A percentile compares a stretch with the other conserved stretches of the same genome.
Evolutionary conservation across 2,797 vertebrate species (phyloP).

Genomic region (Pygocentrus nattereri): DNA sequence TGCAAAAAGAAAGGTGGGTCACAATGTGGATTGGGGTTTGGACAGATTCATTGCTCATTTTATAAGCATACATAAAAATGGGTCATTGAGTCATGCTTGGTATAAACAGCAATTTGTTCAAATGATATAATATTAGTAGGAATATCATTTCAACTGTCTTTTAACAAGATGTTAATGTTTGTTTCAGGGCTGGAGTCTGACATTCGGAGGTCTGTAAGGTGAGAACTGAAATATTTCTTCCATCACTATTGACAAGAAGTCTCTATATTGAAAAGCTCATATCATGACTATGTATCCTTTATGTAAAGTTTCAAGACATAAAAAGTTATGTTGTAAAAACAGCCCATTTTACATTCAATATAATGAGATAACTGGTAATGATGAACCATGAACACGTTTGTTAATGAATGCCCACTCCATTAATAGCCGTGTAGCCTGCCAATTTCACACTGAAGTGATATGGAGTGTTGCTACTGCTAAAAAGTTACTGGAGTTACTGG

Average conservation of each 20-base stretch:
- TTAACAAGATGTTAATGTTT: constrained; percentile 32
- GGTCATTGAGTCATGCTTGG: background rate
- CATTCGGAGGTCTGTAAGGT: constrained; percentile 79
- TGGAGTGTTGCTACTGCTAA: too few relatives aligned
- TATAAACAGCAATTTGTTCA: background rate
- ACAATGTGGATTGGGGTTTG: background rate
- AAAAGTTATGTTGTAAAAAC: too few relatives aligned
- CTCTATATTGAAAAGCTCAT: background rate
- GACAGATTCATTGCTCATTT: constrained; percentile 1
- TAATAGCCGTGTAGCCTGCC: too few relatives aligned
- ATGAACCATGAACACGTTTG: too few relatives aligned
- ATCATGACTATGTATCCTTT: too few relatives aligned
- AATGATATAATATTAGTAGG: background rate
- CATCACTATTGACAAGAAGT: background rate
- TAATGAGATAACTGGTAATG: too few relatives aligned
- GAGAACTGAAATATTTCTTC: constrained; percentile 63
- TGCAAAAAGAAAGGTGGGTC: constrained; percentile 85
- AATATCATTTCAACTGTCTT: background rate
- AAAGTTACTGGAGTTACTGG: too few relatives aligned
- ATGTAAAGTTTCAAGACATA: too few relatives aligned
- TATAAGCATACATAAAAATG: background rate
- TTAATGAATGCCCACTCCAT: too few relatives aligned
- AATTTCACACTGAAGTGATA: too few relatives aligned
- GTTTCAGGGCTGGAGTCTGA: constrained; percentile 83
- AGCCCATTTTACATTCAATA: too few relatives aligned